Conservation (phyloP, 2,888 invertebrate species). For the Steinernema hermaphroditum region DNA sequence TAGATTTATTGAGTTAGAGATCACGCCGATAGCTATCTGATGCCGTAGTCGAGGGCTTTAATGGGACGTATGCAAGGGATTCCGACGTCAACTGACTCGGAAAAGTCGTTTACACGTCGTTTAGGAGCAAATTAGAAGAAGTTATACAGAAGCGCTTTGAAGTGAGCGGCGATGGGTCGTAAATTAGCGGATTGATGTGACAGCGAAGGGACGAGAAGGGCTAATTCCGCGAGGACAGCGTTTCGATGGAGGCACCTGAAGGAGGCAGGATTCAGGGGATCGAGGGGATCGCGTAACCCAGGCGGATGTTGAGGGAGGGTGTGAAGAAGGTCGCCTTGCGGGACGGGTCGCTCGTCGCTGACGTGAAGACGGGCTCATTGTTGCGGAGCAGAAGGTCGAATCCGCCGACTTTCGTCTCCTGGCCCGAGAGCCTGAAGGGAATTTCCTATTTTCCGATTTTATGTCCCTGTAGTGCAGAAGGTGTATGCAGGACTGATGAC, state of each 20-base stretch:
- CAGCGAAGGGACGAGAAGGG: background rate
- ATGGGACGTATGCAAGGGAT: no score
- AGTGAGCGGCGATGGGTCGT: background rate
- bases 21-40: no score
- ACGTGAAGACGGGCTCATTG: conserved; percentile 47
- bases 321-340: conserved; percentile 39
- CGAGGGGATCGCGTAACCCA: conserved; percentile 39
- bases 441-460: no score
- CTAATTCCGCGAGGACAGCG: background rate
- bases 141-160: conserved; percentile 5
- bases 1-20: no score
- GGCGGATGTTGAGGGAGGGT: conserved; percentile 46
- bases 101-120: background rate
- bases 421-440: conserved; percentile 69
- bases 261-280: background rate
- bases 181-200: conserved; percentile 1
- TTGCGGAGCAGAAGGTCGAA: conserved; percentile 73
- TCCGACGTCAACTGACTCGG: background rate
- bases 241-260: background rate
- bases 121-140: background rate
- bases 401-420: conserved; percentile 72
- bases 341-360: conserved; percentile 34
- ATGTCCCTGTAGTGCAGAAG: no score
- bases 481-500: no score
- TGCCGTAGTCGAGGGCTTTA: no score